These are phyloP conservation scores for Rhingia campestris DNA, from an alignment of 2,888 invertebrate genomes.

Conservation along the genomic window DNA sequence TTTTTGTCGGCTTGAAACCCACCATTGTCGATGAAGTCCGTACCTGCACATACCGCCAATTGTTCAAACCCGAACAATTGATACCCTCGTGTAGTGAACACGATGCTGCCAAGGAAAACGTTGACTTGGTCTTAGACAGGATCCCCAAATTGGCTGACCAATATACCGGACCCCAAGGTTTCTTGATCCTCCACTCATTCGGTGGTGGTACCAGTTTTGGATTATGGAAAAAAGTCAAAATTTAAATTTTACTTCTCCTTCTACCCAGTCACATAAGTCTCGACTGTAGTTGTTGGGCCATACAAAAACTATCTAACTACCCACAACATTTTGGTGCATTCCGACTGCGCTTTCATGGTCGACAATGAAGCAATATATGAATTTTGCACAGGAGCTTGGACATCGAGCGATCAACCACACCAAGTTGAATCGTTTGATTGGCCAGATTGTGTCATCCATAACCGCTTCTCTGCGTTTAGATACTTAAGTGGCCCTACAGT, in stretches of 20 bases:
- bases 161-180: slow-evolving; percentile 95
- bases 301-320: slow-evolving; percentile 98
- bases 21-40: slow-evolving; percentile 97
- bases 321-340: slow-evolving; percentile 97
- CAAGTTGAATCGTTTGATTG: slow-evolving; percentile 96
- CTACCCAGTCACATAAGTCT: slow-evolving; percentile 96
- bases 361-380: slow-evolving; percentile 95
- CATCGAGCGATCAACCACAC: slow-evolving; percentile 97
- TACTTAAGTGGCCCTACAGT: too few relatives aligned
- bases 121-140: slow-evolving; percentile 93
- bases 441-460: slow-evolving; percentile 96
- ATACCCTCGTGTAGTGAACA: slow-evolving; percentile 99
- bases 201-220: slow-evolving; percentile 97
- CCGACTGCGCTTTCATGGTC: slow-evolving; percentile 98
- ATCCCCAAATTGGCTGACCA: slow-evolving; percentile 94
- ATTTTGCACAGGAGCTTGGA: slow-evolving; percentile 97
- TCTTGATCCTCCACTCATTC: slow-evolving; percentile 98
- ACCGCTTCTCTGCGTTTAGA: slow-evolving; percentile 96
- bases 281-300: slow-evolving; percentile 96
- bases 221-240: slow-evolving; percentile 98
- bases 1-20: slow-evolving; percentile 97
- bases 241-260: slow-evolving; percentile 98
- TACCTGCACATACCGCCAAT: slow-evolving; percentile 96
- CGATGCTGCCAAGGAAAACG: slow-evolving; percentile 97
- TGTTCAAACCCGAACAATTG: slow-evolving; percentile 98